Percentiles rank a stretch among this genome's conserved stretches.
These are phyloP conservation scores for Falco novaeseelandiae DNA, from an alignment of 2,797 vertebrate species.

Conservation along the genomic window DNA sequence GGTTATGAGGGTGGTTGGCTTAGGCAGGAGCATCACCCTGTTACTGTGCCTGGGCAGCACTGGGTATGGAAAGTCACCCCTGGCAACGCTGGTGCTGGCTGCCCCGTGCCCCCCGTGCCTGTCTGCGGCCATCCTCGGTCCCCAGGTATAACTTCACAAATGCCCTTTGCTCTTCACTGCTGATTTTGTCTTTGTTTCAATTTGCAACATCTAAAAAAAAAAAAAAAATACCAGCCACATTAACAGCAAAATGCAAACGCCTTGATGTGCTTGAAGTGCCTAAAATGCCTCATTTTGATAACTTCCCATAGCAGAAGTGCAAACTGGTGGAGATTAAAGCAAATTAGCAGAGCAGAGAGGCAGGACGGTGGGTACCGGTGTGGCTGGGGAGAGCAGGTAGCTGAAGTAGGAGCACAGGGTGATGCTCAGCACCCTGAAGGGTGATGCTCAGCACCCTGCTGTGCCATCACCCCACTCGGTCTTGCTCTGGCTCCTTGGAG, in stretches of 20 bases:
- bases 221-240: neutral
- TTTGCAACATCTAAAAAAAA: neutral
- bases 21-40: neutral
- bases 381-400: neutral
- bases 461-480: fast-evolving
- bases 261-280: neutral
- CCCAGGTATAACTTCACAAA: neutral
- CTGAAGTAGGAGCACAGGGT: neutral
- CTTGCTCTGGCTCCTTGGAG: neutral
- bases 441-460: neutral
- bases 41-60: neutral
- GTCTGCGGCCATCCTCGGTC: neutral
- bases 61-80: neutral
- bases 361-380: fast-evolving
- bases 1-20: neutral
- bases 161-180: fast-evolving
- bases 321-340: fast-evolving
- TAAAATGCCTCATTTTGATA: neutral
- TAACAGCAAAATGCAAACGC: neutral
- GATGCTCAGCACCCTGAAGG: neutral
- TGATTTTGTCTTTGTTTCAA: neutral
- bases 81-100: neutral
- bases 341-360: neutral
- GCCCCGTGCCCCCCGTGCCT: neutral
- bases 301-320: fast-evolving